Base-by-base conservation (phyloP, 2,113 vertebrate species). In the Azemiops feae region DNA sequence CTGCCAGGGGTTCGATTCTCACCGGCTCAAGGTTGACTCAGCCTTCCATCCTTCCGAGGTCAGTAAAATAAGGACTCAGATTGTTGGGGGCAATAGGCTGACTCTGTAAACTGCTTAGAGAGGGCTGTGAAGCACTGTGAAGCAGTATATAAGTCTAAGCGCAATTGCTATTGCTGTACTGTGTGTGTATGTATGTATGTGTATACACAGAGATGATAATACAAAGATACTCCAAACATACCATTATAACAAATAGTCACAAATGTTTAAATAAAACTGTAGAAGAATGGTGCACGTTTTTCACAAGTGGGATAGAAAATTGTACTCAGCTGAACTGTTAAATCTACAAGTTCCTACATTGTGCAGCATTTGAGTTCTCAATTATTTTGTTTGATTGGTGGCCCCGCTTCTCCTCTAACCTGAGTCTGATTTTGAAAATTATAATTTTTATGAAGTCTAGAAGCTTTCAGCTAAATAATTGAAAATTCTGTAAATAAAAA, bases 321-420 rank as follows among this genome's bases (percentile, higher is more conserved):
- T 55, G 39, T 64, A 92, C 2, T 89, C 11, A 23, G 43, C 92
- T 86, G 1, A 23, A 86, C 30, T 86, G 45, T 90, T 89, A 86
- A 90, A 90, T 86, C 34, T 50, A 89, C 64, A 43, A 30, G 60
- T 81, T 47, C 64, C 85, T 69, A 18, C 53, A 74, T 74, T 93
- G 27, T 52, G 43, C n/a, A 60, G 74, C 54, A 60, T 86, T 43
- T 90, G 54, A n/a, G 91, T 91, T 95, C 43, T 93, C 2, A 92
- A 43, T 92, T 55, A 91, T 96, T 92, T 95, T 1, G 3, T 89
- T 53, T 39, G 89, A 52, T 1, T 16, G 91, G 0, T 55, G 30
- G 88, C 94, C 91, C 39, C 93, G 45, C 50, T 93, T 85, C 54
- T 90, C n/a, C 27, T 1, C 85, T 86, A 93, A 90, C 34, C 43